phyloP scores from a whole-genome alignment of 92 coral and sea anemone species.

The Paragorgia papillata region DNA sequence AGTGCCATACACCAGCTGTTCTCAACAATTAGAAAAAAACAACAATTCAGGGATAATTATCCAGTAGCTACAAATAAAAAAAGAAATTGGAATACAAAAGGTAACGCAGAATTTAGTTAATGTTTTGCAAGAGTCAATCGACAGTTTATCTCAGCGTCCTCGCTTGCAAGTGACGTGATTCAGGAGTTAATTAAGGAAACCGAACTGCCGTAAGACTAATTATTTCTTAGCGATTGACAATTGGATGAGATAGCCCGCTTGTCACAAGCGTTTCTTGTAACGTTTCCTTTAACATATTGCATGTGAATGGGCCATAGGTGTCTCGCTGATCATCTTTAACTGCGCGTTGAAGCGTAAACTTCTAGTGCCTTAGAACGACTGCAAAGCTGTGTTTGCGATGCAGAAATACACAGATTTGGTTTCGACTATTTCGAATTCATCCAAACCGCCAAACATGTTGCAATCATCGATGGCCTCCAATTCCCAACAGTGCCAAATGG shows the following conservation, averaged over 20 bases:
- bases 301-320: conserved; percentile 40
- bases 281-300: conserved; percentile 41
- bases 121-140: background rate
- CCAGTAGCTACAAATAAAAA: background rate
- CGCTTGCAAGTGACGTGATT: conserved; percentile 41
- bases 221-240: conserved; percentile 53
- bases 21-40: conserved; percentile 8
- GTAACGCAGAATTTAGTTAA: background rate
- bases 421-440: conserved; percentile 69
- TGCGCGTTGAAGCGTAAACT: conserved; percentile 10
- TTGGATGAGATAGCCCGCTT: conserved; percentile 50
- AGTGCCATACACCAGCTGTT: background rate
- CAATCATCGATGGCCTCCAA: conserved; percentile 49
- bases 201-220: conserved; percentile 43
- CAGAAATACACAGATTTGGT: conserved; percentile 92
- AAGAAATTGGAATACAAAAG: background rate
- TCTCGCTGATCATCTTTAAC: conserved; percentile 14
- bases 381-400: conserved; percentile 49
- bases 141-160: conserved; percentile 23
- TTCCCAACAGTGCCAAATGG: conserved; percentile 44
- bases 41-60: too few relatives aligned
- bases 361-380: background rate
- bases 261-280: conserved; percentile 47
- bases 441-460: conserved; percentile 61
- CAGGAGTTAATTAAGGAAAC: conserved; percentile 38